phyloP scores from a whole-genome alignment of 2,113 vertebrate species.

The Gorsachius goisagi region DNA sequence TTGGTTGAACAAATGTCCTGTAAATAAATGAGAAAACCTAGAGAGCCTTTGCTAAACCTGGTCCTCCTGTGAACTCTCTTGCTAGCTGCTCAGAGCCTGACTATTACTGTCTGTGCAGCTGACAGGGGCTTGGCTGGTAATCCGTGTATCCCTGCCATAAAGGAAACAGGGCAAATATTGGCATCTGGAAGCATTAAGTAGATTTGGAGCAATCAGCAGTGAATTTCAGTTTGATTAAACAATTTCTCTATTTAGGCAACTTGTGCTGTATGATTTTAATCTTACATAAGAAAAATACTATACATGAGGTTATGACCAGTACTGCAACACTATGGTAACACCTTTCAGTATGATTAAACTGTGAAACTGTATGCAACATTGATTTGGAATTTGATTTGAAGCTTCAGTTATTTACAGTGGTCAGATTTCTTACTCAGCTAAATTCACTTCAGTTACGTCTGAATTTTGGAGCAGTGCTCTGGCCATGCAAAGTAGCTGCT shows the following conservation, averaged over 20 bases:
- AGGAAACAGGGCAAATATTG: background rate
- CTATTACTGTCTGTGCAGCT: background rate
- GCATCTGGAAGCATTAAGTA: background rate
- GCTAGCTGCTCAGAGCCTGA: background rate
- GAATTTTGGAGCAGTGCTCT: constrained; percentile 80
- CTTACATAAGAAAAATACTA: background rate
- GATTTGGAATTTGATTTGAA: background rate
- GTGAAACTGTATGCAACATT: background rate
- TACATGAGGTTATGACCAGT: background rate
- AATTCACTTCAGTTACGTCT: constrained; percentile 53
- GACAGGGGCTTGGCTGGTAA: background rate
- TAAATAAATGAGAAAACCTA: background rate
- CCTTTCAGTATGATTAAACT: background rate
- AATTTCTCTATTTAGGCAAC: background rate
- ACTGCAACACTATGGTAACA: background rate
- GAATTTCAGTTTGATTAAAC: background rate
- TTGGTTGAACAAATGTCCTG: background rate
- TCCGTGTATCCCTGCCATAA: background rate
- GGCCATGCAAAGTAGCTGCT: constrained; percentile 83
- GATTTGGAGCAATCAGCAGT: background rate
- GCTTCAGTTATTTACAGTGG: background rate
- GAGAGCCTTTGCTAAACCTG: background rate
- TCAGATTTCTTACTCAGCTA: background rate
- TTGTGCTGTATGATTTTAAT: background rate
- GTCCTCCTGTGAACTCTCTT: background rate